These are phyloP conservation scores for Drosophila pseudoananassae DNA, from an alignment of 1,140 invertebrate genomes.

Conservation along the genomic window DNA sequence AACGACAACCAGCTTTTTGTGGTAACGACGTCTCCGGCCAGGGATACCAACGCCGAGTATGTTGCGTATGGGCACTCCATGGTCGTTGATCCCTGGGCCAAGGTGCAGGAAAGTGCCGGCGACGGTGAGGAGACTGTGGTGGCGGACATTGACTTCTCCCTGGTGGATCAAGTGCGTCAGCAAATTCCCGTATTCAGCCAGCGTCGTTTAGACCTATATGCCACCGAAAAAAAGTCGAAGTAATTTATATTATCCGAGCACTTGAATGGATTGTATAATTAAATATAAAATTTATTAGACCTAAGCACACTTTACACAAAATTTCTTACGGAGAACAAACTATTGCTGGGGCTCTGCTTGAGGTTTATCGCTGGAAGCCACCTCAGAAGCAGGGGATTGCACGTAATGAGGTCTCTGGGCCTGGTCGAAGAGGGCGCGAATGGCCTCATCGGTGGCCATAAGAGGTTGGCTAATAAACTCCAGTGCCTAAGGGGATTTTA, in stretches of 20 bases:
- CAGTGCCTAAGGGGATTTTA: constrained; percentile 48
- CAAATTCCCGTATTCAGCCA: constrained; percentile 93
- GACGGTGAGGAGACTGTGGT: constrained; percentile 90
- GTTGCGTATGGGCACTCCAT: constrained; percentile 95
- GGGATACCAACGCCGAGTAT: constrained; percentile 89
- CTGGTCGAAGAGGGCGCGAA: constrained; percentile 77
- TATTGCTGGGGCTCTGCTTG: constrained; percentile 38
- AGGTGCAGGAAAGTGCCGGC: constrained; percentile 89
- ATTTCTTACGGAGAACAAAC: constrained; percentile 6
- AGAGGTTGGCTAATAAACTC: constrained; percentile 78
- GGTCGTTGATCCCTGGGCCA: constrained; percentile 94
- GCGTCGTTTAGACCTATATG: constrained; percentile 92
- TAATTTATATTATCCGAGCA: constrained; percentile 24
- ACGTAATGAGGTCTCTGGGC: constrained; percentile 65
- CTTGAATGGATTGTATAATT: constrained; percentile 32
- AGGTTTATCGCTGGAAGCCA: constrained; percentile 3
- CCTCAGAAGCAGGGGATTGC: constrained; percentile 8
- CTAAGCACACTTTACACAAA: constrained; percentile 23
- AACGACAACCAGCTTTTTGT: constrained; percentile 93
- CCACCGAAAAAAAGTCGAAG: constrained; percentile 84
- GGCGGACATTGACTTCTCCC: constrained; percentile 90
- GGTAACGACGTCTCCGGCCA: constrained; percentile 90
- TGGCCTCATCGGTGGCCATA: constrained; percentile 81
- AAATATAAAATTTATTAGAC: constrained; percentile 41
- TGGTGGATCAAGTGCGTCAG: constrained; percentile 90